Evolutionary conservation across 2,113 vertebrate species (phyloP), one percentile per base, ranked within the genome.

Genomic region (Sylvietta virens): DNA sequence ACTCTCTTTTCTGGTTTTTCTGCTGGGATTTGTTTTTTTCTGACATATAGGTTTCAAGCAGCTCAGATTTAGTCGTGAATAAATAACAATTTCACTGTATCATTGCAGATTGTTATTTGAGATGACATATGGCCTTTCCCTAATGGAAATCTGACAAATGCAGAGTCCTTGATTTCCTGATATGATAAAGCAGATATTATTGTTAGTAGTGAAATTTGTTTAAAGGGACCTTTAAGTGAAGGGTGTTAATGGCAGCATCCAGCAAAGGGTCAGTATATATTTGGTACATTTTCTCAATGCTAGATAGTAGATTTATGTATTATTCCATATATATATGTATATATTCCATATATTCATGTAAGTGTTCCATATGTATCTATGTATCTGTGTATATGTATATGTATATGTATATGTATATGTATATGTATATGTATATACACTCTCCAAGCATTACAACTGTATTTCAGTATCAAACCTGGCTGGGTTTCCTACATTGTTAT

Each of bases 81-180:
- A 97, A 96, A 84, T 79, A 97, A 57, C 62, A 89, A 24, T 93
- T 93, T 97, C 87, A 96, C 96, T 97, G 50, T 91, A 91, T 91
- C 81, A 65, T 95, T 97, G 96, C 74, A 96, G 77, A 80, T 92
- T 94, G 84, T 95, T 94, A 44, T 71, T 96, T 97, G 86, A 96
- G 88, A 69, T 65, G 64, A 96, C 74, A 61, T 88, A 86, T 33
- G 48, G 13, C 48, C 40, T 74, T 31, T 86, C 16, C n/a, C 17
- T n/a, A 40, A 72, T 72, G 61, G 86, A 94, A 95, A 93, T 91
- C 67, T 95, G 88, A 90, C 50, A 96, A 90, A 73, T 58, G 66
- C 22, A 71, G 31, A 73, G 87, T 77, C 65, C 67, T 95, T 53
- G 22, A 92, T 66, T 97, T 97, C 80, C 66, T 95, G 82, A 37